phyloP scores from a whole-genome alignment of 2,113 vertebrate genomes.

The Dipodomys ordii region DNA sequence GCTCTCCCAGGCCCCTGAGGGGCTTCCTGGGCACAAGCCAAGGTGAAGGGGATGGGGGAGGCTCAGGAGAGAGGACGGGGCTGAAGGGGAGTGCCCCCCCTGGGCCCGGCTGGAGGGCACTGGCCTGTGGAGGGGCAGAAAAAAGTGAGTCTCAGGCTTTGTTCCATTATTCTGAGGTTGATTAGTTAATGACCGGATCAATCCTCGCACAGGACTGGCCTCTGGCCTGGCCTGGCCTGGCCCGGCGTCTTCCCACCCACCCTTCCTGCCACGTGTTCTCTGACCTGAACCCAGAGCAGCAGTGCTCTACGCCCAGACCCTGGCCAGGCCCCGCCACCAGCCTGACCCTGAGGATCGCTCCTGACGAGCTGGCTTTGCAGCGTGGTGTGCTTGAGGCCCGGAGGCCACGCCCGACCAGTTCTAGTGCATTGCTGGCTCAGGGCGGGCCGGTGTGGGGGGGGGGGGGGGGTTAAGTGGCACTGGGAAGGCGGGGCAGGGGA shows the following conservation, averaged over 20 bases:
- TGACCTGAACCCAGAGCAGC: no score
- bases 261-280: no score
- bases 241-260: no score
- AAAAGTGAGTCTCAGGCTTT: neutral
- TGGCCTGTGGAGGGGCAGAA: neutral
- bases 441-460: neutral
- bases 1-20: neutral
- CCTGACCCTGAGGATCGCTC: neutral
- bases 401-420: neutral
- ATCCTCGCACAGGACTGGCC: accelerated
- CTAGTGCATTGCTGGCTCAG: accelerated
- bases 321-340: no score
- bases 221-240: no score
- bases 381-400: accelerated
- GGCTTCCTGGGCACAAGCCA: neutral
- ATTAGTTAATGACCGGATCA: accelerated
- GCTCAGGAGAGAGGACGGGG: neutral
- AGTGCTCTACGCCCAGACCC: neutral
- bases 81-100: accelerated
- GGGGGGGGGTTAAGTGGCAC: neutral
- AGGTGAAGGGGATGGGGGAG: neutral
- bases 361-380: accelerated
- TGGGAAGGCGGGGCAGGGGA: accelerated
- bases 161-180: accelerated
- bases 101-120: neutral